phyloP scores from a whole-genome alignment of 1,140 invertebrate species.

The Eurosta solidaginis region DNA sequence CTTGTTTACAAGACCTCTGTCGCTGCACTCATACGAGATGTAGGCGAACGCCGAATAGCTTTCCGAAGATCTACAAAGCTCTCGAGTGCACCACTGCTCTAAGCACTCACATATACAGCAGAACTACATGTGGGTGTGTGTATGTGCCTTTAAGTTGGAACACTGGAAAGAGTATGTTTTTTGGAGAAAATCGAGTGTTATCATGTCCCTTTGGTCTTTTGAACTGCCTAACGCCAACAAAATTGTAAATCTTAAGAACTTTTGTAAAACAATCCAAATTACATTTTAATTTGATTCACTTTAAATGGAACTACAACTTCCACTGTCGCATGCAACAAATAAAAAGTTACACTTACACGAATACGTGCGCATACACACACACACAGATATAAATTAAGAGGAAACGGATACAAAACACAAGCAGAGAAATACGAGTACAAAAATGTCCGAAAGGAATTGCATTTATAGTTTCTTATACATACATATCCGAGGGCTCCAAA shows the following conservation, averaged over 20 bases:
- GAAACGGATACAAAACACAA: not conserved
- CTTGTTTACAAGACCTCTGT: too few relatives aligned
- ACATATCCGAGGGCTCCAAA: too few relatives aligned
- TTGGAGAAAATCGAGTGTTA: not conserved
- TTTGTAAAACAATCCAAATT: slow-evolving; percentile 27
- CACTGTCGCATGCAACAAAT: not conserved
- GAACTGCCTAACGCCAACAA: not conserved
- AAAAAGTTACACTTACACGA: not conserved
- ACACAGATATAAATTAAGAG: not conserved
- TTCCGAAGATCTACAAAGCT: too few relatives aligned
- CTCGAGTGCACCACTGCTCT: too few relatives aligned
- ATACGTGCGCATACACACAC: too few relatives aligned
- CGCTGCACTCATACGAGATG: too few relatives aligned
- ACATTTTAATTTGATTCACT: slow-evolving; percentile 25
- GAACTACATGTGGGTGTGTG: not conserved
- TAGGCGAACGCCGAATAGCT: too few relatives aligned
- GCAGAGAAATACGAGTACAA: not conserved
- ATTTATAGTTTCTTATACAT: too few relatives aligned
- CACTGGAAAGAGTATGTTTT: not conserved
- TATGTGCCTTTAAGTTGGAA: not conserved
- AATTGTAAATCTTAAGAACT: not conserved
- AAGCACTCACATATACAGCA: too few relatives aligned
- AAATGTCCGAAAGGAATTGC: not conserved
- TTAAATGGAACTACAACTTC: slow-evolving; percentile 18
- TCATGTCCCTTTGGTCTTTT: not conserved